Evolutionary conservation across 2,113 vertebrate species (phyloP), one percentile per base, ranked within the genome.

Genomic region (Psittacula cyanocephala): DNA sequence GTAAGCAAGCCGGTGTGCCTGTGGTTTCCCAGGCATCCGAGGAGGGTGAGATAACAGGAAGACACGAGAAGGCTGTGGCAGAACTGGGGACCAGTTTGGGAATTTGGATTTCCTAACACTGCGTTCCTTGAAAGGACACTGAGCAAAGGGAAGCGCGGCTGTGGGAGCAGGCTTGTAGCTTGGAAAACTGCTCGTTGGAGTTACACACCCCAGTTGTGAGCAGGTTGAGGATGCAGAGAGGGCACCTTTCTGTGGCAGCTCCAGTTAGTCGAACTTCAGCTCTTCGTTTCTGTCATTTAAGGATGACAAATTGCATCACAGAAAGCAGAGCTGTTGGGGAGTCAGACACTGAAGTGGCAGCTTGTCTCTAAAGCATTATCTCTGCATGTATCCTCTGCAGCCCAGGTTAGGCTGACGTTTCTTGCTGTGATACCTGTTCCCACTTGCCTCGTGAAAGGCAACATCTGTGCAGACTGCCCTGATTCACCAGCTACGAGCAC

Each of bases 231-330:
- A 2, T 44, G 23, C 9, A 2, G 29, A 37, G 71, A 35, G 44
- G n/a, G 37, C 18, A 3, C 31, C 29, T 43, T 33, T n/a, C 37
- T 13, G 8, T 10, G 28, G 44, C 10, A 6, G 8, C 53, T 41
- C 31, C 0, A 4, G 41, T 12, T 28, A 41, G 16, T n/a, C 11
- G 4, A 0, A 65, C 55, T 41, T 41, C 0, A 33, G 17, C 53
- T 22, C 2, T 49, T 39, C 33, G 3, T 18, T 17, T 25, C 44
- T 37, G 41, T 4, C 1, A 7, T 25, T 10, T 65, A 57, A 44
- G 60, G 53, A 52, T 52, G 52, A 22, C 60, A 68, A 71, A 11
- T 18, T 13, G 8, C 49, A 9, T 27, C 10, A 0, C 5, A 3
- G 62, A 31, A 43, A n/a, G 49, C 72, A 70, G 50, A 15, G 79